Evolutionary conservation across 2,888 invertebrate species (phyloP).

Genomic region (Tortricodes alternella): DNA sequence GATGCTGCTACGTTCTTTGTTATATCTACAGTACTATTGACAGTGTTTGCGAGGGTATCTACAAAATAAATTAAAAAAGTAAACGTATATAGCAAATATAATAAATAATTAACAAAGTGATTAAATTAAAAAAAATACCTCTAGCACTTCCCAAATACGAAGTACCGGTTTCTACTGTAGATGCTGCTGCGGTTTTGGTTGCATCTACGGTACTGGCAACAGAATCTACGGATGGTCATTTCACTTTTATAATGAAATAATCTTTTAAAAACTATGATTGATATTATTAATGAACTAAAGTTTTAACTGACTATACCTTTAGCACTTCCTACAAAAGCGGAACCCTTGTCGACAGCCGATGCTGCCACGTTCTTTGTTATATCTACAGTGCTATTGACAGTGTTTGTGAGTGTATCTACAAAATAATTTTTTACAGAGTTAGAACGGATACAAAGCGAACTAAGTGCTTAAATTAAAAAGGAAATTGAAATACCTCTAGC

Average conservation of each 20-base stretch:
- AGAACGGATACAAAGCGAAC: too few species aligned
- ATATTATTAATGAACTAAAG: not conserved
- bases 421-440: too few species aligned
- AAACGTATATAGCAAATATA: slow-evolving; percentile 20
- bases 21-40: slow-evolving; percentile 45
- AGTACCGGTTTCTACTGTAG: slow-evolving; percentile 1
- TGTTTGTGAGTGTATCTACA: slow-evolving; percentile 5
- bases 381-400: slow-evolving; percentile 15
- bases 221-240: slow-evolving; percentile 1
- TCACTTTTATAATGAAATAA: not conserved
- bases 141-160: slow-evolving; percentile 33
- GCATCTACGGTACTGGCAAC: slow-evolving; percentile 7
- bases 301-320: slow-evolving; percentile 26
- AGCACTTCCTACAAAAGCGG: slow-evolving; percentile 30
- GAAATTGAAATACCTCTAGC: slow-evolving; percentile 56
- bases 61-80: slow-evolving; percentile 34
- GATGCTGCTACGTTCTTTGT: slow-evolving; percentile 44
- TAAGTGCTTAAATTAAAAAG: too few species aligned
- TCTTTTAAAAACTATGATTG: not conserved
- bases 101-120: not conserved
- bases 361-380: slow-evolving; percentile 38
- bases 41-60: slow-evolving; percentile 50
- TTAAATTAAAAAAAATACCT: slow-evolving; percentile 22
- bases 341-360: slow-evolving; percentile 39
- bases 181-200: slow-evolving; percentile 7